phyloP scores from a whole-genome alignment of 2,888 invertebrate species.

The Azorinus chamasolen region DNA sequence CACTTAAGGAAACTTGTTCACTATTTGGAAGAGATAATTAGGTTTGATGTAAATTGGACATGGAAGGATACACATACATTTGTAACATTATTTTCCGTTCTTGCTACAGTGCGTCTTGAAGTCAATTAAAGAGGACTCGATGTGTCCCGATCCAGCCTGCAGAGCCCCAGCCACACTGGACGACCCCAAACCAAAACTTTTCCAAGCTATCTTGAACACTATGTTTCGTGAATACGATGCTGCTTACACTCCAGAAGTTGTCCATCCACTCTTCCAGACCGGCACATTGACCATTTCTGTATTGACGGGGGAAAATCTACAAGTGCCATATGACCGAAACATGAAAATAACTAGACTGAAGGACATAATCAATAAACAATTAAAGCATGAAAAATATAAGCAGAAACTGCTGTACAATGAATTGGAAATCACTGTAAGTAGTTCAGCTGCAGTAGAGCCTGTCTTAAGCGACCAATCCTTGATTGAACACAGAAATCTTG shows the following conservation, averaged over 20 bases:
- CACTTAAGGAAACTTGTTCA: no score
- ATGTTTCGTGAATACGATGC: conserved; percentile 68
- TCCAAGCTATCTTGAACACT: conserved; percentile 57
- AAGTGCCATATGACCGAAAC: conserved; percentile 48
- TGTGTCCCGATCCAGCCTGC: conserved; percentile 65
- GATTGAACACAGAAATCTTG: no score
- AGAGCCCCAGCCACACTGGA: conserved; percentile 12
- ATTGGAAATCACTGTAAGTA: conserved; percentile 64
- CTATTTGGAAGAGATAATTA: no score
- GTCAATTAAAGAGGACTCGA: conserved; percentile 39
- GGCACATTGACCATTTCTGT: conserved; percentile 57
- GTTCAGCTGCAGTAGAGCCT: no score
- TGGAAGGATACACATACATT: no score
- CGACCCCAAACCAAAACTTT: conserved; percentile 39
- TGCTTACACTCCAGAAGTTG: conserved; percentile 38
- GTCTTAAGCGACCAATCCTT: no score
- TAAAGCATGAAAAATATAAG: conserved; percentile 60
- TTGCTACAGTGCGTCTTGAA: conserved; percentile 63
- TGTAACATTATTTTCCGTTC: no score
- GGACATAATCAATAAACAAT: conserved; percentile 34
- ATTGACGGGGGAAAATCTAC: conserved; percentile 66
- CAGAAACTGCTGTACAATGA: conserved; percentile 69
- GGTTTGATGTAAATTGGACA: no score
- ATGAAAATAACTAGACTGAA: conserved; percentile 64
- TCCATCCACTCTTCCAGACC: conserved; percentile 10